A percentile compares a stretch with the other conserved stretches of the same genome.
Conservation (phyloP, 2,888 invertebrate species). For the Saturnia pavonia region DNA sequence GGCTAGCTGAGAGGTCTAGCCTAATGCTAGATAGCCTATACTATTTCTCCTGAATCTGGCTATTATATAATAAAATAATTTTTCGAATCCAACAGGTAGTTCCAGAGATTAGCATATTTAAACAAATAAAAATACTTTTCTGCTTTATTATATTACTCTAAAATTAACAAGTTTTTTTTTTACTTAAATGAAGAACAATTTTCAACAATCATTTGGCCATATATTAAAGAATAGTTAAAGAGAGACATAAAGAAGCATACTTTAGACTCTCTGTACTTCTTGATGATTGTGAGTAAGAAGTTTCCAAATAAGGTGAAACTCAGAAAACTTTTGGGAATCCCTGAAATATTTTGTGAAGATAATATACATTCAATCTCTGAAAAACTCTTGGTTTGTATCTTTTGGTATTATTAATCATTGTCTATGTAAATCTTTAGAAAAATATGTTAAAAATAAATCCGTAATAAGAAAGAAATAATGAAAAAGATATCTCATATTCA, state of each 20-base stretch:
- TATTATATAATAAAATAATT: too few relatives aligned
- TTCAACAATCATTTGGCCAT: slow-evolving; percentile 80
- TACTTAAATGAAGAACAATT: slow-evolving; percentile 81
- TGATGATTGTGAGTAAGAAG: slow-evolving; percentile 71
- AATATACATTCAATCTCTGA: slow-evolving; percentile 80
- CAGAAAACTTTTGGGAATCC: slow-evolving; percentile 78
- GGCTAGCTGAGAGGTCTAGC: too few relatives aligned
- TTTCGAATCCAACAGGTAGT: too few relatives aligned
- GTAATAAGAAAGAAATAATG: too few relatives aligned
- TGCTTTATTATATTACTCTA: too few relatives aligned
- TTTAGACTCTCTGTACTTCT: slow-evolving; percentile 84
- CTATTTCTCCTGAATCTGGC: too few relatives aligned
- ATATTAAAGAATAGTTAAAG: slow-evolving; percentile 81
- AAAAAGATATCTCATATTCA: background rate
- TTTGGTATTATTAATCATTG: background rate
- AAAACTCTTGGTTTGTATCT: slow-evolving; percentile 83
- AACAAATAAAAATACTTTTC: too few relatives aligned
- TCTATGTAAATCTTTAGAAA: background rate
- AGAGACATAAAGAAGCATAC: slow-evolving; percentile 84
- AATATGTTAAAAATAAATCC: background rate
- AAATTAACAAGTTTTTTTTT: slow-evolving; percentile 34
- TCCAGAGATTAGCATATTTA: too few relatives aligned
- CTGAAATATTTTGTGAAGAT: slow-evolving; percentile 81
- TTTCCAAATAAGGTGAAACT: slow-evolving; percentile 78
- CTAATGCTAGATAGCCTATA: too few relatives aligned